Evolutionary conservation across 1,140 invertebrate genomes (phyloP), one percentile per base, ranked within the genome.

Genomic region (Drosophila parabipectinata): DNA sequence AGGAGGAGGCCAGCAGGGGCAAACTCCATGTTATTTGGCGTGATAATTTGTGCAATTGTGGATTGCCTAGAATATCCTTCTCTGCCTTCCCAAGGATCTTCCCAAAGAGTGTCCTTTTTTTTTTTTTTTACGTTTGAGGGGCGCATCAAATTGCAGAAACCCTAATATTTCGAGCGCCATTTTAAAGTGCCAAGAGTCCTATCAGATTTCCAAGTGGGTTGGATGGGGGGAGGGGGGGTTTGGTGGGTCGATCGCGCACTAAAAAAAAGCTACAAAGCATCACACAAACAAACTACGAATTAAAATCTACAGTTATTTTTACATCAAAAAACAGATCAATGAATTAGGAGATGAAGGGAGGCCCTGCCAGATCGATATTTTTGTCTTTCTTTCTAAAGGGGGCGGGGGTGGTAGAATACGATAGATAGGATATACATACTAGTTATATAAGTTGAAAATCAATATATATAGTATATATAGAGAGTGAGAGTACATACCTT

Each of bases 11-110:
- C 18, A 4, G 3, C 1, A 58, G 69, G 73, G 82, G 82, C 78
- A 47, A 87, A 57, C 59, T 68, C 77, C 78, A 66, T 87, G 82
- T 87, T 87, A 87, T 88, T 88, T 88, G 83, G 83, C 83, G 83
- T 88, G 83, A 88, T 88, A 88, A 88, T 88, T 88, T 88, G 83
- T 88, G 83, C 83, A 88, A 88, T 88, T 88, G 83, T 83, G 83
- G 83, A 85, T 87, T 79, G 72, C 26, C 37, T 21, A 68, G 9
- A 34, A 24, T 8, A 15, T 21, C 21, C 21, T 21, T 21, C 3
- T 21, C 26, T n/a, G 8, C 45, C 32, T 34, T 12, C 34, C 34
- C 14, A 4, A 21, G 44, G 12, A 18, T 18, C 18, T 30, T 28
- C 48, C 28, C 48, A 45, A 14, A 34, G 28, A 30, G 10, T 2